A percentile compares a stretch with the other conserved stretches of the same genome.
These are phyloP conservation scores for Autographa gamma DNA, from an alignment of 2,888 invertebrate species.

Conservation along the genomic window DNA sequence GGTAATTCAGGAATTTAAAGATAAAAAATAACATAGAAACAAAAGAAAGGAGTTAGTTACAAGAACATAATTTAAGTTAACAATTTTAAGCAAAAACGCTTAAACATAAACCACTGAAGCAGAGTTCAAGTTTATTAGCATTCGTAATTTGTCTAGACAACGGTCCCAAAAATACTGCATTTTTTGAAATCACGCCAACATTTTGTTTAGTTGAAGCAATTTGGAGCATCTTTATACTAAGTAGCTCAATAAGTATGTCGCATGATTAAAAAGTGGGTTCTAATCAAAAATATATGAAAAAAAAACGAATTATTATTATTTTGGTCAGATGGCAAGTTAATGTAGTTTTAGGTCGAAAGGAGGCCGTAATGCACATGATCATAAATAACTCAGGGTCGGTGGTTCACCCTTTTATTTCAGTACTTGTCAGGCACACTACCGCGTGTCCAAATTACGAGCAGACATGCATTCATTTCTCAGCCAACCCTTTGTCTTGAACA, in stretches of 20 bases:
- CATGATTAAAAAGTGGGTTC: neutral
- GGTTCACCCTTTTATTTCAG: neutral
- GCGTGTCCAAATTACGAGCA: neutral
- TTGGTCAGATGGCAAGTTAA: neutral
- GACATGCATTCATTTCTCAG: neutral
- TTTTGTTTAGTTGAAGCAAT: slow-evolving; percentile 34
- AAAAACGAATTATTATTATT: too few relatives aligned
- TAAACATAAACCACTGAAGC: slow-evolving; percentile 19
- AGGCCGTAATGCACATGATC: neutral
- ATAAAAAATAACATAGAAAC: too few relatives aligned
- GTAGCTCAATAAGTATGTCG: slow-evolving; percentile 5
- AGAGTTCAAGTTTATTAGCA: slow-evolving; percentile 31
- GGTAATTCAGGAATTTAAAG: too few relatives aligned
- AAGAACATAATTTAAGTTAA: neutral
- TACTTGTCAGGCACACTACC: neutral
- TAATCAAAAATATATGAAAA: neutral
- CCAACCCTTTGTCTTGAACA: neutral
- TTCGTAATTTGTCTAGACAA: slow-evolving; percentile 35
- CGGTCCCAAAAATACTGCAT: slow-evolving; percentile 22
- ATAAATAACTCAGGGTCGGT: neutral
- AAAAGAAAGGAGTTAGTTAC: too few relatives aligned
- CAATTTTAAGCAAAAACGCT: neutral
- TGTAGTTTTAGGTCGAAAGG: neutral
- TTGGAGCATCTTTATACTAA: slow-evolving; percentile 30
- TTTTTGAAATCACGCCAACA: slow-evolving; percentile 46